phyloP scores from a whole-genome alignment of 1,140 invertebrate species.

The Drosophila setifemur region DNA sequence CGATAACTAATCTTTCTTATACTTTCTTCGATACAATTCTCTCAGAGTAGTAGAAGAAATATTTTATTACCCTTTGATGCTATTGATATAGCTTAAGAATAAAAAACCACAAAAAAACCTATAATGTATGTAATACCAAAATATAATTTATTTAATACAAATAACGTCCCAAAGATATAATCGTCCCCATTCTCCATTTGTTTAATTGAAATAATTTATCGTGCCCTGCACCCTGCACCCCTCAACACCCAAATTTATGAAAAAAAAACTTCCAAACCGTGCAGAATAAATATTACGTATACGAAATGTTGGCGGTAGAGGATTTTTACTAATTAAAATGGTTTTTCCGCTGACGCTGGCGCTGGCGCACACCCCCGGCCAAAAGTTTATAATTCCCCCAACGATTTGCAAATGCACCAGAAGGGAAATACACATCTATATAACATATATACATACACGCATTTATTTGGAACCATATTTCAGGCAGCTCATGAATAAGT shows the following conservation, averaged over 20 bases:
- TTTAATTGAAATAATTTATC: no score
- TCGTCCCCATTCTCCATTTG: no score
- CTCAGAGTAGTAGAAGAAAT: no score
- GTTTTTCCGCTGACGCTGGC: constrained; percentile 60
- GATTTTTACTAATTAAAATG: constrained; percentile 76
- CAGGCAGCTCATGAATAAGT: constrained; percentile 72
- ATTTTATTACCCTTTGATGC: no score
- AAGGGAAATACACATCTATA: constrained; percentile 37
- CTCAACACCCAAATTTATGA: background rate
- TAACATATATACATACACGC: constrained; percentile 17
- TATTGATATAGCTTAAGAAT: no score
- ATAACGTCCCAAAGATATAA: constrained; percentile 2
- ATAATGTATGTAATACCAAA: no score
- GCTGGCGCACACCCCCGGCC: background rate
- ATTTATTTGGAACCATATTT: constrained; percentile 37
- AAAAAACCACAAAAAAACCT: no score
- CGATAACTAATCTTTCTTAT: no score
- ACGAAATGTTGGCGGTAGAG: constrained; percentile 27
- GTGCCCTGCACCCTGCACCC: no score
- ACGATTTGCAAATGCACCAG: constrained; percentile 54
- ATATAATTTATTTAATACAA: no score
- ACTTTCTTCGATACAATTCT: no score
- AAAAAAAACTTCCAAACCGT: constrained; percentile 1
- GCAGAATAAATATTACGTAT: constrained; percentile 61
- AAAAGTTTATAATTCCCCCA: constrained; percentile 56